Base-by-base conservation (phyloP, 2,888 invertebrate genomes). In the Coecobrya sp. region DNA sequence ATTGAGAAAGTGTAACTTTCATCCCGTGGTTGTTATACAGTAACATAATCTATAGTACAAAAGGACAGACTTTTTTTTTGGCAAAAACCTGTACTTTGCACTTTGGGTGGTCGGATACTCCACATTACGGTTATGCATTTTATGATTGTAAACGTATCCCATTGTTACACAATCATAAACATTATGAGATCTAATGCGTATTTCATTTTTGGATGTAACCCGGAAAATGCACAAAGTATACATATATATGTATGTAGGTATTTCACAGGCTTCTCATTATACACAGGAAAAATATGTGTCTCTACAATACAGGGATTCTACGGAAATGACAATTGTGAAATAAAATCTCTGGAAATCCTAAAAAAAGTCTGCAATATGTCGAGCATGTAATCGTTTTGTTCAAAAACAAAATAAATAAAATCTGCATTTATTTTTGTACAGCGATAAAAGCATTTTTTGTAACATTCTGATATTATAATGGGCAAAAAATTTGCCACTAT, bases 61-160 rank as follows among this genome's bases (percentile, higher is more conserved):
- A 13, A 59, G 25, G 27, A n/a, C n/a, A 27, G 10, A 1, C 5
- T 65, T 3, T n/a, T 10, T 45, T 42, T 45, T 73, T 73, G 73
- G 73, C 73, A 73, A 73, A 73, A 73, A 79, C 49, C 7, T 55
- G 42, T 52, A 27, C 10, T 81, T 30, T 81, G 76, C 52, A 27
- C 52, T 73, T 73, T 73, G 11, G 45, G 73, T 45, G 73, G 73
- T 73, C 45, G 42, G 45, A 45, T 73, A 11, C 7, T 22, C 1
- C 27, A 19, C 19, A 11, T 45, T 73, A 22, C 3, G 19, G 45
- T 22, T 19, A 70, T 36, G 42, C 30, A 70, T 11, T 73, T 10
- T 73, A 22, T n/a, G 36, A 45, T 45, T 19, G n/a, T 45, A 22
- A 73, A 73, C n/a, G 36, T 16, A 73, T 42, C 45, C 45, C 19